Evolutionary conservation across 2,888 invertebrate genomes (phyloP), one percentile per base, ranked within the genome.

Genomic region (Micoletzkya japonica): DNA sequence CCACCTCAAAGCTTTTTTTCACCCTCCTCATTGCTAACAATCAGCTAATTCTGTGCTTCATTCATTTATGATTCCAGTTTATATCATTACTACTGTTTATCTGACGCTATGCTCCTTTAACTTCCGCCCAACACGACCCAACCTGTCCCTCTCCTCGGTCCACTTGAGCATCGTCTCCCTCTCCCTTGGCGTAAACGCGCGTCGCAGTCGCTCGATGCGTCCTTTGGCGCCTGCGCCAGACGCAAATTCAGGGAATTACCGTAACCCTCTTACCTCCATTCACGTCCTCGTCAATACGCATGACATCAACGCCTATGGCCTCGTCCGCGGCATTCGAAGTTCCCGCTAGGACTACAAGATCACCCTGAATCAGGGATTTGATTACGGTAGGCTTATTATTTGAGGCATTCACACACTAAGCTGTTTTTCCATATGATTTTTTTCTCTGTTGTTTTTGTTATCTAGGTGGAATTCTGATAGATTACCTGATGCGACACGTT

Each of bases 401-500:
- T 44, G n/a, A 44, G 14, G 14, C 14, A 44, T 17, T 17, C 14
- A 44, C 14, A n/a, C 14, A 14, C 49, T 44, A 14, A 44, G 49
- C n/a, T 17, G n/a, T 44, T 14, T 14, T 44, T 44, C 49, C n/a
- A n/a, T n/a, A n/a, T n/a, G n/a, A n/a, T n/a, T n/a, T n/a, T n/a
- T n/a, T n/a, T n/a, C n/a, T n/a, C n/a, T 54, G 54, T 24, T 14
- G 54, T n/a, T 54, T 14, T n/a, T n/a, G 24, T 54, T 17, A 7
- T 54, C 54, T 14, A n/a, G n/a, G 7, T 6, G 17, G n/a, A 49
- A 24, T 63, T 36, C 20, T 28, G 57, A 7, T 14, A 4, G 6
- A 6, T 17, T 66, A 78, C 78, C 71, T 86, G 84, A 75, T 85
- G 85, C 0, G 86, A 81, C 3, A 84, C 74, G 67, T 85, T 85